Percentiles rank a stretch among this genome's conserved stretches.
These are phyloP conservation scores for Asobara japonica DNA, from an alignment of 1,140 invertebrate species.

Conservation along the genomic window DNA sequence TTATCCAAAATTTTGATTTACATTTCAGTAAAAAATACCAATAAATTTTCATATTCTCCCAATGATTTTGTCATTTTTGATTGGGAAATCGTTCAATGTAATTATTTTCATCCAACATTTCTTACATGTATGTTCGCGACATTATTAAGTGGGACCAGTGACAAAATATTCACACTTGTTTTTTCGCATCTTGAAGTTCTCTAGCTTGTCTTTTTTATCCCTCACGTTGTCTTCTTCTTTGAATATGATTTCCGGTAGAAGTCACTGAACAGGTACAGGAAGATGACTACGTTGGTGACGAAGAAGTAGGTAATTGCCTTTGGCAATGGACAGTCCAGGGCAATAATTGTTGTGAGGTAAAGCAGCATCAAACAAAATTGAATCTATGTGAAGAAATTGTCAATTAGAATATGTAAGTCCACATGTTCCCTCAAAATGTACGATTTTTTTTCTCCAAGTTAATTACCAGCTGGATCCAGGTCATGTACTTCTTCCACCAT, in stretches of 20 bases:
- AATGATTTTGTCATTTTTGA: no score
- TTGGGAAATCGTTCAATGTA: no score
- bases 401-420: background rate
- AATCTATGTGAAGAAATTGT: slow-evolving; percentile 62
- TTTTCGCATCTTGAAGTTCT: background rate
- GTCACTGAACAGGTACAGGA: slow-evolving; percentile 69
- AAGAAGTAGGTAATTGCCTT: slow-evolving; percentile 72
- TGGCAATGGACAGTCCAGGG: slow-evolving; percentile 68
- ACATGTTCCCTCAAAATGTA: no score
- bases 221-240: slow-evolving; percentile 37
- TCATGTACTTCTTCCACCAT: slow-evolving; percentile 88
- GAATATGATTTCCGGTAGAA: slow-evolving; percentile 72
- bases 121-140: no score
- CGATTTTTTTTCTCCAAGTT: slow-evolving; percentile 24
- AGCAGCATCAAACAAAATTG: slow-evolving; percentile 70
- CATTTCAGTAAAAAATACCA: no score
- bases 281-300: slow-evolving; percentile 67
- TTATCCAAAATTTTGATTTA: no score
- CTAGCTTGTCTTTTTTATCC: background rate
- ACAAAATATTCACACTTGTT: background rate
- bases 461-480: slow-evolving; percentile 76
- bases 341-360: slow-evolving; percentile 65
- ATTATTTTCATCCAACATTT: no score
- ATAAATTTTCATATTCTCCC: no score
- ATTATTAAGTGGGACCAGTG: no score